A percentile compares a stretch with the other conserved stretches of the same genome.
phyloP scores from a whole-genome alignment of 2,113 vertebrate species.

The Lagopus muta region DNA sequence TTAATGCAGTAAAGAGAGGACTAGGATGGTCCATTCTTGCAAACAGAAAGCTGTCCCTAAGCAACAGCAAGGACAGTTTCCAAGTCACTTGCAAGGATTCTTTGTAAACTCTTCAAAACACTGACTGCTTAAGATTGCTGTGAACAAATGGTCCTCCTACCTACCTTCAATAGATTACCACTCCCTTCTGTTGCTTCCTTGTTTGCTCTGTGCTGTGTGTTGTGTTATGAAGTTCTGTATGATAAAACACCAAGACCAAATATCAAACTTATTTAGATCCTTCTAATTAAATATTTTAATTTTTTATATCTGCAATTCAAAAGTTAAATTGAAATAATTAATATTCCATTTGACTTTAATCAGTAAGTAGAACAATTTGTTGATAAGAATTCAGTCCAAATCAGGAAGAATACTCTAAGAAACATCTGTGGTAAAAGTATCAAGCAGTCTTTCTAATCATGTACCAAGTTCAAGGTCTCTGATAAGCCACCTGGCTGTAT shows the following conservation, averaged over 20 bases:
- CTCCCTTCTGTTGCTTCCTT: neutral
- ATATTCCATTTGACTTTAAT: neutral
- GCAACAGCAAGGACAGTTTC: neutral
- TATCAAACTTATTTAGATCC: neutral
- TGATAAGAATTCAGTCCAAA: constrained; percentile 44
- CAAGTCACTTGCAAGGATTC: neutral
- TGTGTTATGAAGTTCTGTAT: neutral
- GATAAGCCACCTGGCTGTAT: constrained; percentile 67
- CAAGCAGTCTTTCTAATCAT: constrained; percentile 49
- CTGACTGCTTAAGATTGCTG: neutral
- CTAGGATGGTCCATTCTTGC: neutral
- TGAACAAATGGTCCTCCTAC: neutral
- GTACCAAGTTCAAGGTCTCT: constrained; percentile 70
- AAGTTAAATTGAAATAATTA: neutral
- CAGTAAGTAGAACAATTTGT: neutral
- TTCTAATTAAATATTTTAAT: neutral
- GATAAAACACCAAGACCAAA: neutral
- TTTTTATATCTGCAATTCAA: neutral
- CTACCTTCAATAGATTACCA: neutral
- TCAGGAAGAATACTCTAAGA: constrained; percentile 31
- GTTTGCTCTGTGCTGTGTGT: neutral
- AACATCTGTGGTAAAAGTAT: constrained; percentile 67
- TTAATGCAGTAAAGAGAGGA: neutral
- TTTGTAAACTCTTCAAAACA: neutral
- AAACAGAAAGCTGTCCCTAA: neutral